Evolutionary conservation across 2,113 vertebrate species (phyloP).

Genomic region (Megaleporinus macrocephalus): DNA sequence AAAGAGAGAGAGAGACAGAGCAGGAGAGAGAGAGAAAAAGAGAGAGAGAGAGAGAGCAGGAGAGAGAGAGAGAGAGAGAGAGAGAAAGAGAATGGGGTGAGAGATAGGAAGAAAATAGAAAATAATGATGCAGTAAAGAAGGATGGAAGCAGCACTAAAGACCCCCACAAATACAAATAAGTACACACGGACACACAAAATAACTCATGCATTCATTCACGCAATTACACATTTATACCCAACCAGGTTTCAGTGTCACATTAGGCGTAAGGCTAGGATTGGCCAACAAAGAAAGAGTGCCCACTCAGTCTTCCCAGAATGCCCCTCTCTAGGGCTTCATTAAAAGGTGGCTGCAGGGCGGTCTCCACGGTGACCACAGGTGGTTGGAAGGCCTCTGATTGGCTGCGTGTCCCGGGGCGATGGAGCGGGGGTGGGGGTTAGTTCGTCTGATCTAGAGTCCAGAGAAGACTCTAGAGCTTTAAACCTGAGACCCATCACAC

Average conservation of each 20-base stretch:
- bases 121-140: background rate
- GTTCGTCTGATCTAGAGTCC: slow-evolving; percentile 52
- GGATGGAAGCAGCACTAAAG: background rate
- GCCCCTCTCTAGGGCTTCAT: slow-evolving; percentile 89
- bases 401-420: slow-evolving; percentile 51
- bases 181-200: background rate
- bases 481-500: slow-evolving; percentile 52
- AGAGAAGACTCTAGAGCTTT: slow-evolving; percentile 47
- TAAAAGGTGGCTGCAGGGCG: slow-evolving; percentile 95
- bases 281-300: slow-evolving; percentile 31
- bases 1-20: slow-evolving; percentile 2
- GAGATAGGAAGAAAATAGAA: background rate
- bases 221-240: slow-evolving; percentile 43
- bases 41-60: background rate
- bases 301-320: slow-evolving; percentile 50
- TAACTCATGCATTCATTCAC: slow-evolving; percentile 42
- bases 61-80: slow-evolving; percentile 3
- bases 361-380: slow-evolving; percentile 93
- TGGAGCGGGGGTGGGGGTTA: slow-evolving; percentile 28
- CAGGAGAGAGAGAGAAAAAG: background rate
- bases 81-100: background rate
- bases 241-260: slow-evolving; percentile 26
- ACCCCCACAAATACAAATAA: background rate
- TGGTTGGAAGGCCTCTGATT: slow-evolving; percentile 86
- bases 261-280: slow-evolving; percentile 37